These are phyloP conservation scores for Parauchenoglanis ngamensis DNA, from an alignment of 2,797 vertebrate species.

Conservation along the genomic window DNA sequence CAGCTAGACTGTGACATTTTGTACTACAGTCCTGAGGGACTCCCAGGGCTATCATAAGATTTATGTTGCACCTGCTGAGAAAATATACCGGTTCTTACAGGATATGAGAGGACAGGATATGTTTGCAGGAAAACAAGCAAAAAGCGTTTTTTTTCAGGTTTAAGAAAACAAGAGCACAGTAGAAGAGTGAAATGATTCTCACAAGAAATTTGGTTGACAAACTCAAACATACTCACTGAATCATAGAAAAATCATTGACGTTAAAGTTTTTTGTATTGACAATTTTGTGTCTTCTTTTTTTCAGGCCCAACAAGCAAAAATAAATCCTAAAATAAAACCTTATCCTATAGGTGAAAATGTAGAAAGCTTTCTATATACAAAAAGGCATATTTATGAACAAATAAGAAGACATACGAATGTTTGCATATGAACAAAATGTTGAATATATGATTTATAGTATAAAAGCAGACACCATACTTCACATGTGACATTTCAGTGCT, in stretches of 20 bases:
- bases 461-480: not conserved
- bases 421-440: not conserved
- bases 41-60: not conserved
- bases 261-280: conserved; percentile 14
- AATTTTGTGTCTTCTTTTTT: not conserved
- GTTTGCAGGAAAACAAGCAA: conserved; percentile 17
- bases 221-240: not conserved
- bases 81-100: conserved; percentile 17
- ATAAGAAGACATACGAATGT: not conserved
- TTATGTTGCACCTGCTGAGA: not conserved
- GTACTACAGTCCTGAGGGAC: not conserved
- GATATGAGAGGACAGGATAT: conserved; percentile 12
- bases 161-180: not conserved
- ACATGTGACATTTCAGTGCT: not conserved
- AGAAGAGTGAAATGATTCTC: not conserved
- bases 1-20: not conserved
- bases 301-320: not conserved
- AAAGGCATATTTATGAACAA: not conserved
- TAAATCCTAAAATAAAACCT: conserved; percentile 6
- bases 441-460: not conserved
- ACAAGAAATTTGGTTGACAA: not conserved
- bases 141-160: not conserved
- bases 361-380: conserved; percentile 6
- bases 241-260: not conserved
- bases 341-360: not conserved